A percentile compares a stretch with the other conserved stretches of the same genome.
phyloP scores from a whole-genome alignment of 2,888 invertebrate genomes.

The Aphodius granarius region DNA sequence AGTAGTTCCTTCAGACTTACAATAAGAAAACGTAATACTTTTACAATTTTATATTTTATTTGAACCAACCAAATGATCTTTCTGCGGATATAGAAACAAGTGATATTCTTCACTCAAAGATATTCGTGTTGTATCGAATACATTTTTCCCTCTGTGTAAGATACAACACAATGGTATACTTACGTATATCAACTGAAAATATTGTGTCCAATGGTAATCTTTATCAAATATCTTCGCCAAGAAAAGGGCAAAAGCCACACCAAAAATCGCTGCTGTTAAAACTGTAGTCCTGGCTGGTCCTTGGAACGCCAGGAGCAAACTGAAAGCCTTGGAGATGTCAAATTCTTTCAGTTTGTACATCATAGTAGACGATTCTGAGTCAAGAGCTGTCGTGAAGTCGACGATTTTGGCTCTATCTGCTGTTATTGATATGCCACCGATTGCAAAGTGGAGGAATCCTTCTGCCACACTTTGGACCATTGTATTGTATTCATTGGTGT shows the following conservation, averaged over 20 bases:
- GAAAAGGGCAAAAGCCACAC: background rate
- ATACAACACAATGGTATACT: background rate
- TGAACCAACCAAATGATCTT: too few relatives aligned
- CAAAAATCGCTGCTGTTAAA: conserved; percentile 7
- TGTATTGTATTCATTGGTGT: conserved; percentile 3
- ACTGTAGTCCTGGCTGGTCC: conserved; percentile 26
- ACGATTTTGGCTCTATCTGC: conserved; percentile 24
- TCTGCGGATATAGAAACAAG: too few relatives aligned
- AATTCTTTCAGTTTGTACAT: conserved; percentile 30
- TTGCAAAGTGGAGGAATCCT: conserved; percentile 30
- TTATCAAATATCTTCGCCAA: background rate
- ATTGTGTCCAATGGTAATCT: background rate
- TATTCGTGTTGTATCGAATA: too few relatives aligned
- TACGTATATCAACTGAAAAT: background rate
- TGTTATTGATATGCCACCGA: conserved; percentile 35
- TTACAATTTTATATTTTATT: too few relatives aligned
- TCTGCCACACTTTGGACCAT: conserved; percentile 20
- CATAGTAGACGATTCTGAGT: conserved; percentile 30
- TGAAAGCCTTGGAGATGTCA: conserved; percentile 18
- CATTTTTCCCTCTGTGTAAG: too few relatives aligned
- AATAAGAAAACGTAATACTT: too few relatives aligned
- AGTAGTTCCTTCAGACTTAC: too few relatives aligned
- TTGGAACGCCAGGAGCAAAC: conserved; percentile 30
- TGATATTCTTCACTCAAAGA: too few relatives aligned
- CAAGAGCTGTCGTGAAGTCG: conserved; percentile 30